A percentile compares a stretch with the other conserved stretches of the same genome.
Conservation (phyloP, 2,888 invertebrate genomes). For the Xestia sexstrigata region DNA sequence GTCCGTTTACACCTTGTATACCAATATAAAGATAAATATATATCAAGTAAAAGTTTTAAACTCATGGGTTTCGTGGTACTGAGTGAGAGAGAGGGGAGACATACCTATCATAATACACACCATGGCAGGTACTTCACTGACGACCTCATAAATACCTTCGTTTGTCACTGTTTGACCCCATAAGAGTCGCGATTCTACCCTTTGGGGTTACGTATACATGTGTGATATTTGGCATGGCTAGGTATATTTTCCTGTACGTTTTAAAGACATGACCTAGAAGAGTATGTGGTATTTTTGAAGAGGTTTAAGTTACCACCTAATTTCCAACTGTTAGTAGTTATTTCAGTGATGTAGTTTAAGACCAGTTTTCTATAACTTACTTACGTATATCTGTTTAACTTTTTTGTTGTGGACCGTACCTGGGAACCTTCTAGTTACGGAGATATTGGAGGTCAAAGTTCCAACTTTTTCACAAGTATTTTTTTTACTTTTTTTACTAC, state of each 20-base stretch:
- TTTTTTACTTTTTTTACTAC: too few relatives aligned
- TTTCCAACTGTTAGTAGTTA: neutral
- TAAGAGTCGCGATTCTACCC: constrained; percentile 1
- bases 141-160: constrained; percentile 23
- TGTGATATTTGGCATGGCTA: neutral
- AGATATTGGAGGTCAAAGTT: too few relatives aligned
- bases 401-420: too few relatives aligned
- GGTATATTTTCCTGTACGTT: neutral
- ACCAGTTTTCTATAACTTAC: too few relatives aligned
- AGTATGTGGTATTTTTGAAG: neutral
- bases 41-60: neutral
- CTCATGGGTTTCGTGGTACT: neutral
- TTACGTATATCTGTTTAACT: too few relatives aligned
- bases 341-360: neutral
- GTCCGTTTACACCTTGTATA: neutral
- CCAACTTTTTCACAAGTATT: too few relatives aligned
- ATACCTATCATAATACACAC: neutral
- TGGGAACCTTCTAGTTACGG: too few relatives aligned
- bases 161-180: constrained; percentile 1
- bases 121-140: neutral
- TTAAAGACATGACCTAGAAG: neutral
- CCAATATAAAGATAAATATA: too few relatives aligned
- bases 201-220: constrained; percentile 4
- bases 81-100: neutral
- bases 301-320: neutral